These are phyloP conservation scores for Columba livia DNA, from an alignment of 2,113 vertebrate genomes.

Conservation along the genomic window DNA sequence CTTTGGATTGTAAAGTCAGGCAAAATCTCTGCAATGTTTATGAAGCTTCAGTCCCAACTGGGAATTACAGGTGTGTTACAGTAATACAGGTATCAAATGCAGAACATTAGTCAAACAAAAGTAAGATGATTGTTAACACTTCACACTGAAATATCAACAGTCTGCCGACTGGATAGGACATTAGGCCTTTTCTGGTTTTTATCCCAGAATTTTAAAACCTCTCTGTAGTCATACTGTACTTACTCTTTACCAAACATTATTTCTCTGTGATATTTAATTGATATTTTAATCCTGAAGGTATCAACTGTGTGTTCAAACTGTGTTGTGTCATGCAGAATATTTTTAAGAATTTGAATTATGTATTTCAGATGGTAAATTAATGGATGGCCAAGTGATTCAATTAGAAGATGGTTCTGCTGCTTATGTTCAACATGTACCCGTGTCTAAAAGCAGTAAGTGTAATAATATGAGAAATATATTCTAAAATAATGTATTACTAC, in stretches of 20 bases:
- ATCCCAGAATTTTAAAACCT: not conserved
- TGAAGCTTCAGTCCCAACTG: not conserved
- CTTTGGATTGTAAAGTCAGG: not conserved
- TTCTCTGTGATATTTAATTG: not conserved
- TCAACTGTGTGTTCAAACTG: not conserved
- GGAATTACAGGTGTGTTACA: not conserved
- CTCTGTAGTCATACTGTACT: not conserved
- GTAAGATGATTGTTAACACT: not conserved
- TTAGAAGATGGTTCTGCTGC: constrained; percentile 96
- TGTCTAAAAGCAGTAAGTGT: constrained; percentile 90
- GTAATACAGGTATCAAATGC: not conserved
- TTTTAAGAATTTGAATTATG: not conserved
- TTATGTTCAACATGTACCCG: constrained; percentile 93
- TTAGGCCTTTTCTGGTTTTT: not conserved
- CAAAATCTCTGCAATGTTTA: not conserved
- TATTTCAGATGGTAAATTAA: constrained; percentile 91
- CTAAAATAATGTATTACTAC: not conserved
- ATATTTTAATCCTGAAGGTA: not conserved
- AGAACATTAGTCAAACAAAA: not conserved
- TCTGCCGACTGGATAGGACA: not conserved
- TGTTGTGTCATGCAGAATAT: not conserved
- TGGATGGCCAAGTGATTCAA: constrained; percentile 98
- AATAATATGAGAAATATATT: not conserved
- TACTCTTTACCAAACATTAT: not conserved
- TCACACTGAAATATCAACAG: not conserved